Percentiles rank a stretch among this genome's conserved stretches.
These are phyloP conservation scores for Cyprinodon variegatus DNA, from an alignment of 2,113 vertebrate genomes.

Conservation along the genomic window DNA sequence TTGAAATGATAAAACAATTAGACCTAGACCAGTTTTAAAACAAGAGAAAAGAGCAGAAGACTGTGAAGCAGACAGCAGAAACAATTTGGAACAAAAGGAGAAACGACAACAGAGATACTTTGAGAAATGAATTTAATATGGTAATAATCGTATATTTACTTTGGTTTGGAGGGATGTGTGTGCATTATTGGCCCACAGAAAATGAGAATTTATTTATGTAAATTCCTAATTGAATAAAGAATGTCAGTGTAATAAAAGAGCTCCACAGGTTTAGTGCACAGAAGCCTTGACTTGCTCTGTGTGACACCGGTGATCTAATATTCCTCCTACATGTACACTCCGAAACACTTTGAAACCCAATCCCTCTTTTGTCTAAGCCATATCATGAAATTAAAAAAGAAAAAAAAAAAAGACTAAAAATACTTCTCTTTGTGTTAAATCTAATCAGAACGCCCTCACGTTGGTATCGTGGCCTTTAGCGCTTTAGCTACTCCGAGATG, in stretches of 20 bases:
- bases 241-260: slow-evolving; percentile 85
- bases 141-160: slow-evolving; percentile 86
- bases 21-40: slow-evolving; percentile 69
- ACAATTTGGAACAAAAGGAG: slow-evolving; percentile 66
- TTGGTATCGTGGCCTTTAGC: slow-evolving; percentile 41
- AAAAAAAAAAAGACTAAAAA: slow-evolving; percentile 56
- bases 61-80: slow-evolving; percentile 39
- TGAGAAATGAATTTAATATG: slow-evolving; percentile 86
- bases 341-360: slow-evolving; percentile 67
- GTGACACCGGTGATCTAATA: slow-evolving; percentile 80
- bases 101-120: slow-evolving; percentile 79
- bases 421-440: slow-evolving; percentile 61
- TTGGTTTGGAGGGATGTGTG: slow-evolving; percentile 83
- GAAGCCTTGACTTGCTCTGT: slow-evolving; percentile 79
- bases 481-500: slow-evolving; percentile 18
- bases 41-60: slow-evolving; percentile 64
- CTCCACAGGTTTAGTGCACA: slow-evolving; percentile 83
- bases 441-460: slow-evolving; percentile 48
- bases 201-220: slow-evolving; percentile 87
- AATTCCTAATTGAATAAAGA: slow-evolving; percentile 85
- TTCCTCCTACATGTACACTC: slow-evolving; percentile 75
- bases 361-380: slow-evolving; percentile 66
- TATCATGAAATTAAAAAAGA: slow-evolving; percentile 64
- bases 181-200: slow-evolving; percentile 83
- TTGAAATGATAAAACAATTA: slow-evolving; percentile 84